Evolutionary conservation across 2,113 vertebrate genomes (phyloP).

Genomic region (Callipepla californica): DNA sequence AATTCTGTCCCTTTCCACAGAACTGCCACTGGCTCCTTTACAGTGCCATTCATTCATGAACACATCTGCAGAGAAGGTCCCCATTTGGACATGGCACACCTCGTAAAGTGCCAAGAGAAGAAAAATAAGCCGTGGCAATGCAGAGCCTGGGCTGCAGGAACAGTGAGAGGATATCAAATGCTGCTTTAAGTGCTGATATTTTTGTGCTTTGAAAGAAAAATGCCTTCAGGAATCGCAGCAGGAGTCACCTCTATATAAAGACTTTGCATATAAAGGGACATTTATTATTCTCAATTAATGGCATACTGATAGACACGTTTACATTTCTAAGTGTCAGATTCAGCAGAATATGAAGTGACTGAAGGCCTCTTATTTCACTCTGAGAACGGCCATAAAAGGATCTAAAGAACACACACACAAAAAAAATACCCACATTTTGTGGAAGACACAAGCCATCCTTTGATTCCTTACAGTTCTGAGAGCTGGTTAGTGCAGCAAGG

Average conservation of each 20-base stretch:
- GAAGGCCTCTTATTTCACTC: background rate
- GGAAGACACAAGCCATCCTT: background rate
- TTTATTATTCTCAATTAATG: slow-evolving; percentile 71
- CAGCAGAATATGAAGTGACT: slow-evolving; percentile 30
- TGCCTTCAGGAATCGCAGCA: slow-evolving; percentile 57
- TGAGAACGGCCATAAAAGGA: slow-evolving; percentile 40
- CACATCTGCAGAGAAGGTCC: background rate
- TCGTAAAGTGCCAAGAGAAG: background rate
- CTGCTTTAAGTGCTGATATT: slow-evolving; percentile 58
- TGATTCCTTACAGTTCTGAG: slow-evolving; percentile 25
- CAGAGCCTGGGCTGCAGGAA: background rate
- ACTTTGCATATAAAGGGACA: slow-evolving; percentile 46
- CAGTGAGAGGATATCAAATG: slow-evolving; percentile 25
- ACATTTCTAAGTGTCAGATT: slow-evolving; percentile 50
- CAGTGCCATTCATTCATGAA: background rate
- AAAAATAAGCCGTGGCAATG: background rate
- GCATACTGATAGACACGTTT: slow-evolving; percentile 56
- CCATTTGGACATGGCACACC: background rate
- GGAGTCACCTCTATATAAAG: slow-evolving; percentile 57
- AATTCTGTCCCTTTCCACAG: background rate
- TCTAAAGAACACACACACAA: background rate
- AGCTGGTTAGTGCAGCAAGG: background rate
- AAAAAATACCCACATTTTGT: background rate
- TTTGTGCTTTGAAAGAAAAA: slow-evolving; percentile 69
- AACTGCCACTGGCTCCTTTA: background rate